Evolutionary conservation across 2,888 invertebrate genomes (phyloP).

Genomic region (Brachyptera risi): DNA sequence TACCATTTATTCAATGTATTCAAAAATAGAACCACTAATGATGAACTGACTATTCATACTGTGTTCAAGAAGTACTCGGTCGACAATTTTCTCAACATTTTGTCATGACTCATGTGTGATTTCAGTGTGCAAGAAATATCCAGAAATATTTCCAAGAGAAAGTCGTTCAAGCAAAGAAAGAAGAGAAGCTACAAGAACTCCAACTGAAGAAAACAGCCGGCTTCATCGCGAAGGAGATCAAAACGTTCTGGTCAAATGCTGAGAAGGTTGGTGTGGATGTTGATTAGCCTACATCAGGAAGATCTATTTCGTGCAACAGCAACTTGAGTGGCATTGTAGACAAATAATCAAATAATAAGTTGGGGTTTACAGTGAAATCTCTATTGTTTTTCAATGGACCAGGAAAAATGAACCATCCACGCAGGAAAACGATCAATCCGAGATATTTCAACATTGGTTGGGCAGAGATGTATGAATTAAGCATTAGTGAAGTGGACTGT

Average conservation of each 20-base stretch:
- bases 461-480: too few species aligned
- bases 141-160: constrained; percentile 90
- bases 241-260: constrained; percentile 93
- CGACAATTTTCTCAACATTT: not conserved
- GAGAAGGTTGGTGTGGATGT: constrained; percentile 64
- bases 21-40: too few species aligned
- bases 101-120: constrained; percentile 34
- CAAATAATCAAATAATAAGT: not conserved
- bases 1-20: too few species aligned
- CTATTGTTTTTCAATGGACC: too few species aligned
- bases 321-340: not conserved
- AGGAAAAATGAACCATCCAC: too few species aligned
- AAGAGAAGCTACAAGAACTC: constrained; percentile 87
- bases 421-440: too few species aligned
- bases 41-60: too few species aligned
- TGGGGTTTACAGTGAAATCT: too few species aligned
- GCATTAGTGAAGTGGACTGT: too few species aligned
- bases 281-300: too few species aligned
- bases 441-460: too few species aligned
- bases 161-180: constrained; percentile 81
- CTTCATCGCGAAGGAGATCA: constrained; percentile 87
- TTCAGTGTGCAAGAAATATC: constrained; percentile 79
- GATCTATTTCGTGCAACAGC: too few species aligned
- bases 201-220: constrained; percentile 82
- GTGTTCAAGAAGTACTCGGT: not conserved